These are phyloP conservation scores for Melopsittacus undulatus DNA, from an alignment of 2,797 vertebrate species.

Conservation along the genomic window DNA sequence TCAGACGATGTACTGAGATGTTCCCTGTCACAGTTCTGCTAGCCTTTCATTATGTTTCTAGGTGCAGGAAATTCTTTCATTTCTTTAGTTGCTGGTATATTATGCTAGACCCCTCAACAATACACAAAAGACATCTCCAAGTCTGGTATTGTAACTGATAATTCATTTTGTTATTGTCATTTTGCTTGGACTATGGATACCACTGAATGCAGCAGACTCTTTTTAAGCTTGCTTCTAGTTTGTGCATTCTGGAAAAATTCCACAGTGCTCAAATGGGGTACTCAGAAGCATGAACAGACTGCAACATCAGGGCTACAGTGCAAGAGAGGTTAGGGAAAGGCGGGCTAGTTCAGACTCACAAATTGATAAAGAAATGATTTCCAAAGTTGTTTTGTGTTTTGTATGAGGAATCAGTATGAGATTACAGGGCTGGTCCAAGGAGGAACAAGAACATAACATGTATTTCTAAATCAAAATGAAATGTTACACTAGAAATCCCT, in stretches of 20 bases:
- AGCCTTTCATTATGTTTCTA: constrained; percentile 51
- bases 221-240: background rate
- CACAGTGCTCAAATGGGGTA: background rate
- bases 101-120: background rate
- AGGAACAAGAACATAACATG: background rate
- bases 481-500: background rate
- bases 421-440: background rate
- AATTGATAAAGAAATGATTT: background rate
- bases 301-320: background rate
- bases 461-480: background rate
- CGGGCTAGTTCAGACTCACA: background rate
- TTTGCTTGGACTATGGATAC: background rate
- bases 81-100: background rate
- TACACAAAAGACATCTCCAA: background rate
- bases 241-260: background rate
- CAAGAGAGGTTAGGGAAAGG: background rate
- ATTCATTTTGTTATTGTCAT: background rate
- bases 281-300: background rate
- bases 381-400: background rate
- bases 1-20: background rate
- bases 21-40: constrained; percentile 12
- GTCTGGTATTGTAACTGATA: background rate
- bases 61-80: background rate
- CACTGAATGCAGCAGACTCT: background rate
- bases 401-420: background rate